phyloP scores from a whole-genome alignment of 2,113 vertebrate genomes.

The Poicephalus gulielmi region DNA sequence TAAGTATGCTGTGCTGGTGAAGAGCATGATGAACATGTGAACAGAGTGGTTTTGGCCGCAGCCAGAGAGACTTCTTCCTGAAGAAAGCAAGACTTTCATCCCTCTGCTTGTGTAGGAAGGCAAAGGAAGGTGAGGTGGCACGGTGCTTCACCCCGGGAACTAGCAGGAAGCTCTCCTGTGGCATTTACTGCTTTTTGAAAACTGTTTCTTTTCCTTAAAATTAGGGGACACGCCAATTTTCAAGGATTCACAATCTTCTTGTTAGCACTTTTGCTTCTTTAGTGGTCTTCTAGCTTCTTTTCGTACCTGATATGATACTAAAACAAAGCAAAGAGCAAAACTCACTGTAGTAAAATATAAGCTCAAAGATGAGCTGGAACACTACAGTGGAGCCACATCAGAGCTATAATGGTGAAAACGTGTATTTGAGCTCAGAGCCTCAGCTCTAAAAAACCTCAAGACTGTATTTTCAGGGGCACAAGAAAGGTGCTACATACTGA shows the following conservation, averaged over 20 bases:
- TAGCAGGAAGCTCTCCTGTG: not conserved
- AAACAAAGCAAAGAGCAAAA: not conserved
- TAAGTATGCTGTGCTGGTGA: not conserved
- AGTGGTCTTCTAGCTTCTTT: not conserved
- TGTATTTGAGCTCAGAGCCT: not conserved
- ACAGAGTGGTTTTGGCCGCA: not conserved
- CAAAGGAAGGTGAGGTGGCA: not conserved
- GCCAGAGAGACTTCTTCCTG: constrained; percentile 2
- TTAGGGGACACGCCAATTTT: not conserved
- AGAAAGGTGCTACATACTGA: not conserved
- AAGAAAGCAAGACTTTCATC: constrained; percentile 19
- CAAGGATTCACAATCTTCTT: not conserved
- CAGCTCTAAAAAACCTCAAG: not conserved
- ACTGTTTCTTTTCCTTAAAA: not conserved
- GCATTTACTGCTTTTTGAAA: not conserved
- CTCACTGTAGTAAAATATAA: not conserved
- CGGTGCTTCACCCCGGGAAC: not conserved
- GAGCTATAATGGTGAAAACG: not conserved
- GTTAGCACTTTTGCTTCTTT: not conserved
- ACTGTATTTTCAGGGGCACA: not conserved
- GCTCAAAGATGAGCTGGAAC: not conserved
- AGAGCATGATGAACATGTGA: constrained; percentile 21
- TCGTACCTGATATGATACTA: not conserved
- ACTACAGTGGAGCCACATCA: not conserved
- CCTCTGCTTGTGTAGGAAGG: not conserved